Conservation (phyloP, 2,888 invertebrate genomes). For the Sclerodermus sp. region DNA sequence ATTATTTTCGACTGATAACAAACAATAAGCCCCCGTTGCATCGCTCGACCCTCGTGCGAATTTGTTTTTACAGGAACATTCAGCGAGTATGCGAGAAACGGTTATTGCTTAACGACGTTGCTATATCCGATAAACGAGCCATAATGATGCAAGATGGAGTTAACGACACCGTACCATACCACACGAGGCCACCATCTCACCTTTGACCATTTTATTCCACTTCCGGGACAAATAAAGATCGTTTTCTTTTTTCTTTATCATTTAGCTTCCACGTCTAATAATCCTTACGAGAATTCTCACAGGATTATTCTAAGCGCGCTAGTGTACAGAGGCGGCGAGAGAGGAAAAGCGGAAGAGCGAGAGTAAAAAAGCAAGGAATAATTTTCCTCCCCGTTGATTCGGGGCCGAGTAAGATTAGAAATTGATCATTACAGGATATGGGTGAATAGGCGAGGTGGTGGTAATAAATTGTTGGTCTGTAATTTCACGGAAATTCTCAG, state of each 20-base stretch:
- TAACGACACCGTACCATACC: neutral
- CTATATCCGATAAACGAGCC: neutral
- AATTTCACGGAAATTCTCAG: constrained; percentile 3
- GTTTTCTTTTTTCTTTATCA: too few relatives aligned
- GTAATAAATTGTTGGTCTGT: constrained; percentile 4
- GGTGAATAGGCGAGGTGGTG: neutral
- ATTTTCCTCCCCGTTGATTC: too few relatives aligned
- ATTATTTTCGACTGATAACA: too few relatives aligned
- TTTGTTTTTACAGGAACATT: neutral
- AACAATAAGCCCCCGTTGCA: too few relatives aligned
- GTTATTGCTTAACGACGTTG: neutral
- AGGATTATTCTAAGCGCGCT: too few relatives aligned
- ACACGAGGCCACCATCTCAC: neutral
- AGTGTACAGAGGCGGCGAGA: too few relatives aligned
- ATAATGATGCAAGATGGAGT: neutral
- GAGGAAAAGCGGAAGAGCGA: too few relatives aligned
- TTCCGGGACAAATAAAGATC: too few relatives aligned
- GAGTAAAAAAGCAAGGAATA: too few relatives aligned
- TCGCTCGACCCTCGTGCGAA: neutral
- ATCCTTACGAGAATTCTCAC: too few relatives aligned
- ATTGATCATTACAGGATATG: constrained; percentile 5
- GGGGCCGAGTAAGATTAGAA: constrained; percentile 4
- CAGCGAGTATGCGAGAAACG: neutral
- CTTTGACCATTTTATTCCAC: too few relatives aligned
- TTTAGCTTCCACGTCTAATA: too few relatives aligned